Evolutionary conservation across 2,888 invertebrate species (phyloP), one percentile per base, ranked within the genome.

Genomic region (Plebejus melissa): DNA sequence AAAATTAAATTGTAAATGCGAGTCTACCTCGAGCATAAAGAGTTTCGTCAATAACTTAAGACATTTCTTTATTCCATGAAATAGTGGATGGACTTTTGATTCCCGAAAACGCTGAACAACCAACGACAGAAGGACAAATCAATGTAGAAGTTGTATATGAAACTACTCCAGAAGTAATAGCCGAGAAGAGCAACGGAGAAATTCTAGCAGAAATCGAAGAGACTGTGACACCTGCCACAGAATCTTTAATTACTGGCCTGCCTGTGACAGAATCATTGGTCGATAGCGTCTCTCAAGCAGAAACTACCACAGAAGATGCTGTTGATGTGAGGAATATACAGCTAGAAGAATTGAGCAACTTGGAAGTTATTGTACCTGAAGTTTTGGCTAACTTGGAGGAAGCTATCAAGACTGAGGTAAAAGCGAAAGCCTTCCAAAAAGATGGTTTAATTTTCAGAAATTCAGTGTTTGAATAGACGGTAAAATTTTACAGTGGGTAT

Each of bases 341-440:
- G 0, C 76, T 77, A 65, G 77, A 77, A 76, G 80, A 82, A 65
- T 79, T 82, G 0, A 80, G 83, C 50, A 75, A 80, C 0, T 81
- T 81, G 0, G 83, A 81, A 77, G 80, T 80, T 60, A 82, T 81
- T 36, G 85, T 85, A 46, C 90, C 87, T 58, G 89, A 89, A 2
- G 82, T 86, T 41, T 80, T 92, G 1, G 81, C 82, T 13, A 85
- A 82, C 76, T 82, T 91, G 78, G 90, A 90, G 71, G 86, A 85
- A 22, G 89, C 90, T 77, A 82, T 85, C 57, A 85, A 85, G 76
- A 79, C 83, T 69, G 80, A 91, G 89, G 91, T 91, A n/a, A n/a
- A 79, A 77, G 7, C 22, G 6, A 46, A 46, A 11, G 2, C 11
- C 11, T 46, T 46, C 11, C 0, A 38, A 46, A 46, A 11, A 0